A percentile compares a stretch with the other conserved stretches of the same genome.
Evolutionary conservation across 2,113 vertebrate genomes (phyloP).

Genomic region (Rhipidura dahli): DNA sequence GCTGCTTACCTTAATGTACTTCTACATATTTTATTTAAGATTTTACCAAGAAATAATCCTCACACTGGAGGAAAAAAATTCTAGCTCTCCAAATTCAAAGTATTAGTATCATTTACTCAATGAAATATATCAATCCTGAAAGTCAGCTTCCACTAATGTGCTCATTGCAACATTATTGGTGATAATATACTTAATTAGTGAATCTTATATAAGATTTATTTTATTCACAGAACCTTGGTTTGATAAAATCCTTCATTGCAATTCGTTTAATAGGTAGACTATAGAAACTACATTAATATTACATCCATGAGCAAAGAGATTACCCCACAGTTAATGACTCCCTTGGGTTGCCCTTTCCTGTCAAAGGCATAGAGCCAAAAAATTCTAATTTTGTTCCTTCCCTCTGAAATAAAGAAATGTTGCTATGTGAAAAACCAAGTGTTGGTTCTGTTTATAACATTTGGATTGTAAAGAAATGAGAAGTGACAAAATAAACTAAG

Average conservation of each 20-base stretch:
- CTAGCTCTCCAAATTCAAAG: background rate
- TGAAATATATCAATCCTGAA: slow-evolving; percentile 72
- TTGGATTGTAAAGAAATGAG: background rate
- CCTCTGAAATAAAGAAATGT: background rate
- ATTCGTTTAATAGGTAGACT: slow-evolving; percentile 54
- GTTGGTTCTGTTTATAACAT: background rate
- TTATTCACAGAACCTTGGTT: slow-evolving; percentile 38
- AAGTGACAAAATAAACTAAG: background rate
- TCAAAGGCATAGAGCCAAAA: slow-evolving; percentile 14
- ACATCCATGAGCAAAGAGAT: slow-evolving; percentile 23
- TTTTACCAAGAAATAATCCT: slow-evolving; percentile 65
- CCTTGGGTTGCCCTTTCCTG: slow-evolving; percentile 25
- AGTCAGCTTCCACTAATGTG: slow-evolving; percentile 63
- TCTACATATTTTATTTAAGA: slow-evolving; percentile 63
- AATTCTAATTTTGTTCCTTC: background rate
- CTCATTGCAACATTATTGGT: slow-evolving; percentile 65
- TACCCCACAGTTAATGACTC: slow-evolving; percentile 1
- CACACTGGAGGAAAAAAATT: slow-evolving; percentile 7
- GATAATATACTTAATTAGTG: slow-evolving; percentile 65
- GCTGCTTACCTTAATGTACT: slow-evolving; percentile 67
- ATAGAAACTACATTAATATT: slow-evolving; percentile 52
- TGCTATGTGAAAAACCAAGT: background rate
- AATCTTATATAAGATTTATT: slow-evolving; percentile 68
- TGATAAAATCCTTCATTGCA: slow-evolving; percentile 59
- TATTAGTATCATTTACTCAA: slow-evolving; percentile 49